phyloP scores from a whole-genome alignment of 1,140 invertebrate species.

The Drosophila parabipectinata region DNA sequence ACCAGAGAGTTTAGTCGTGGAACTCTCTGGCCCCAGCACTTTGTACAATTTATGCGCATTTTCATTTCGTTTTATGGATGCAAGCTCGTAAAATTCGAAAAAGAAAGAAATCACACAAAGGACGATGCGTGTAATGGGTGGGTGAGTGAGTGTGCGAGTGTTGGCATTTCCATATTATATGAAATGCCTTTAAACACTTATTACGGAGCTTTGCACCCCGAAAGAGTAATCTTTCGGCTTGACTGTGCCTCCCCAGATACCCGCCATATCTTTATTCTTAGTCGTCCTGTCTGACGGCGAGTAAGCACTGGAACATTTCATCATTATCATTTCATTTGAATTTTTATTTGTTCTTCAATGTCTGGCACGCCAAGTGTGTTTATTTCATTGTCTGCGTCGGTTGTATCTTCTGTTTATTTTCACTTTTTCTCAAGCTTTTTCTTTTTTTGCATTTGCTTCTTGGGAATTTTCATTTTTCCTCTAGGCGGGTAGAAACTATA shows the following conservation, averaged over 20 bases:
- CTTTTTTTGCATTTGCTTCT: not conserved
- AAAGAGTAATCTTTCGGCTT: slow-evolving; percentile 63
- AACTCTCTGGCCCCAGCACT: slow-evolving; percentile 27
- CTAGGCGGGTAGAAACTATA: not conserved
- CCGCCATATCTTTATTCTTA: not conserved
- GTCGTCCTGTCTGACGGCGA: slow-evolving; percentile 48
- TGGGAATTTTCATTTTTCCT: not conserved
- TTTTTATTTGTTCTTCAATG: slow-evolving; percentile 62
- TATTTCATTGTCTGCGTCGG: slow-evolving; percentile 40
- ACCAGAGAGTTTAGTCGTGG: slow-evolving; percentile 25
- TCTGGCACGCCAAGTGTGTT: slow-evolving; percentile 44
- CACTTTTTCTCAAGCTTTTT: slow-evolving; percentile 9
- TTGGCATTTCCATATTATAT: slow-evolving; percentile 73
- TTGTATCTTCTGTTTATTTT: slow-evolving; percentile 52
- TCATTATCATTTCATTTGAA: slow-evolving; percentile 79
- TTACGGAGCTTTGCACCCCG: slow-evolving; percentile 66
- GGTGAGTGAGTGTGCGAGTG: slow-evolving; percentile 26
- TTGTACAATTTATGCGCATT: slow-evolving; percentile 76
- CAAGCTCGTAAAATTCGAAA: slow-evolving; percentile 75
- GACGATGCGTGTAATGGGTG: slow-evolving; percentile 1
- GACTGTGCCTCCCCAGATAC: slow-evolving; percentile 20
- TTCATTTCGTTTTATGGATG: slow-evolving; percentile 76
- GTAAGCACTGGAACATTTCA: slow-evolving; percentile 73
- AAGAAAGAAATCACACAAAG: slow-evolving; percentile 53
- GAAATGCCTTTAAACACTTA: slow-evolving; percentile 80